Conservation (phyloP, 2,797 vertebrate species). For the Ispidina picta region DNA sequence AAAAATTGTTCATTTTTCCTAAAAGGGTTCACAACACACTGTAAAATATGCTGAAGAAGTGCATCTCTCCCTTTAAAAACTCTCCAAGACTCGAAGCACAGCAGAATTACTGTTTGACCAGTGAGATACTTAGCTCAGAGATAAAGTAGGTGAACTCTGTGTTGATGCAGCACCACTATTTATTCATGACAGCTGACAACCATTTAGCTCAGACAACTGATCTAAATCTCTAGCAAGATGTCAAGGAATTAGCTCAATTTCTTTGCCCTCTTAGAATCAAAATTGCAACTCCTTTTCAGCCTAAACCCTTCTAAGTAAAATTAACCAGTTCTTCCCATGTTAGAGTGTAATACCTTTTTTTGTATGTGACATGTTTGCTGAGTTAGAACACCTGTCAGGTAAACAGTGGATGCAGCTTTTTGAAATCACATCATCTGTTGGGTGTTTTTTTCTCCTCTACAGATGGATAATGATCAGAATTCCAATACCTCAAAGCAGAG, state of each 20-base stretch:
- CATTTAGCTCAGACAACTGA: background rate
- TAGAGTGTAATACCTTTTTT: background rate
- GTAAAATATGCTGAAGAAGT: background rate
- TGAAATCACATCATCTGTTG: background rate
- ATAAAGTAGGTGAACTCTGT: background rate
- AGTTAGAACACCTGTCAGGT: background rate
- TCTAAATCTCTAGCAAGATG: background rate
- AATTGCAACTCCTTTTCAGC: background rate
- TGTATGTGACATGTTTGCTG: background rate
- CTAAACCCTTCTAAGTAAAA: background rate
- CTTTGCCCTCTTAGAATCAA: background rate
- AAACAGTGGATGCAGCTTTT: background rate
- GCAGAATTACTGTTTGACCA: background rate
- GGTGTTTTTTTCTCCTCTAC: background rate
- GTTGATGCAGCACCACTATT: background rate
- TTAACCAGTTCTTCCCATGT: background rate
- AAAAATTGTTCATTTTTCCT: background rate
- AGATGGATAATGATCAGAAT: conserved; percentile 95
- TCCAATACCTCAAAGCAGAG: conserved; percentile 89
- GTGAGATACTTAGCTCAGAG: background rate
- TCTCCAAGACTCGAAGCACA: background rate
- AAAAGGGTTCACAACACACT: background rate
- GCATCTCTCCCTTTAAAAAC: background rate
- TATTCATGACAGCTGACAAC: too few relatives aligned
- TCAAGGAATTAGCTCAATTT: background rate